phyloP scores from a whole-genome alignment of 1,140 invertebrate genomes.

The Drosophila ambigua region DNA sequence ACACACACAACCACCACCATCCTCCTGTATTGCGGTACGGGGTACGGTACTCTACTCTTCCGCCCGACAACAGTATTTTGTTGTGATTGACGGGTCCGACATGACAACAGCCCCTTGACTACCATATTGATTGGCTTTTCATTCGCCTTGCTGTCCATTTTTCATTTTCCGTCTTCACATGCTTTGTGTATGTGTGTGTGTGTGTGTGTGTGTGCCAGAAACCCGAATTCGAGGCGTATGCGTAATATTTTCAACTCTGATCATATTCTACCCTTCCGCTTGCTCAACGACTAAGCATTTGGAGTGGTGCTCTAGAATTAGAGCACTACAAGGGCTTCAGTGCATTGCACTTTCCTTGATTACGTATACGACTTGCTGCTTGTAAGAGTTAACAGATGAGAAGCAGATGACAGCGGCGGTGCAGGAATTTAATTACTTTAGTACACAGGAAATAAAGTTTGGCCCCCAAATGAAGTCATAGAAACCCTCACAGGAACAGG shows the following conservation, averaged over 20 bases:
- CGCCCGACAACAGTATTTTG: conserved; percentile 23
- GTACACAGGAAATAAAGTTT: no score
- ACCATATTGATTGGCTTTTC: conserved; percentile 70
- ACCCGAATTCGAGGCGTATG: conserved; percentile 68
- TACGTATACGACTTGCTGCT: conserved; percentile 32
- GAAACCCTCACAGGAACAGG: no score
- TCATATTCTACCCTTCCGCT: conserved; percentile 20
- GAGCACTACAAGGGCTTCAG: conserved; percentile 49
- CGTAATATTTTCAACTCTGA: conserved; percentile 58
- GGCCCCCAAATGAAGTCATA: no score
- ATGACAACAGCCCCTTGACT: conserved; percentile 65
- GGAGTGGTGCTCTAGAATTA: conserved; percentile 33
- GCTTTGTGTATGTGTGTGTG: conserved; percentile 11
- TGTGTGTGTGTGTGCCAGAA: conserved; percentile 47
- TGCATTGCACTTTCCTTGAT: conserved; percentile 65
- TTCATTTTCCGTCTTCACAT: conserved; percentile 6
- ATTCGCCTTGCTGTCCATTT: conserved; percentile 18
- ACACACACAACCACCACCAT: conserved; percentile 10
- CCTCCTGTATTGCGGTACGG: not conserved
- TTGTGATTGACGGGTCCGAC: conserved; percentile 43
- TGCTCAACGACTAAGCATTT: not conserved
- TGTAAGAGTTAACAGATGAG: not conserved
- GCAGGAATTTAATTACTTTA: no score
- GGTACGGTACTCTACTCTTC: conserved; percentile 31
- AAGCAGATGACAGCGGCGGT: no score